Conservation (phyloP, 2,888 invertebrate genomes). For the Drosophila borborema region DNA sequence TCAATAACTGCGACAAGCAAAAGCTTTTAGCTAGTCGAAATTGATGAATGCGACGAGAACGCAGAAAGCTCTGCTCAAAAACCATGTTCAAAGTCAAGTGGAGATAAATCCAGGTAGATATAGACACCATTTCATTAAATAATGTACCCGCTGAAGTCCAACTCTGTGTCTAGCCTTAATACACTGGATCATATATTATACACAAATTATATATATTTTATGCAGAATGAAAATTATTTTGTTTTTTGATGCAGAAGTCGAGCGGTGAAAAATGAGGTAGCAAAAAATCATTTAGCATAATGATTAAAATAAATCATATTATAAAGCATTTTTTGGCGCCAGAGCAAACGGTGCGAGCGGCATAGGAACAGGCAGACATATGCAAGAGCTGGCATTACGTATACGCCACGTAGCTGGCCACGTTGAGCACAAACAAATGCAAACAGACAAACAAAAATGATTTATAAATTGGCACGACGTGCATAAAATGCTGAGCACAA, state of each 20-base stretch:
- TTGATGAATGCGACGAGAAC: constrained; percentile 32
- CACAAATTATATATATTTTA: constrained; percentile 33
- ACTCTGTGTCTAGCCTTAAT: constrained; percentile 9
- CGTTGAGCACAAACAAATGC: constrained; percentile 64
- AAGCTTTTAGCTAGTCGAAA: constrained; percentile 65
- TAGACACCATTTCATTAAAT: constrained; percentile 13
- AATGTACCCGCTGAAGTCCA: constrained; percentile 1
- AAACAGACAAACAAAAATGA: constrained; percentile 82
- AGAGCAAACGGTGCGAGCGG: constrained; percentile 5
- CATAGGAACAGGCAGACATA: constrained; percentile 17
- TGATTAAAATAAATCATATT: constrained; percentile 80
- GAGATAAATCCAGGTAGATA: background rate
- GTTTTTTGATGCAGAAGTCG: constrained; percentile 39
- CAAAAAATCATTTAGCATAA: constrained; percentile 77
- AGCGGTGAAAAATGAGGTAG: constrained; percentile 61
- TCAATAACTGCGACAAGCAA: constrained; percentile 65
- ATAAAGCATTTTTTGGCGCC: constrained; percentile 48
- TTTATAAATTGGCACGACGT: constrained; percentile 84
- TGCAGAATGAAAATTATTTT: constrained; percentile 57
- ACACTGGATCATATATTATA: constrained; percentile 40
- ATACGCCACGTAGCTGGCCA: constrained; percentile 69
- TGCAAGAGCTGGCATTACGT: constrained; percentile 56
- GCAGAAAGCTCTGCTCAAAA: constrained; percentile 24
- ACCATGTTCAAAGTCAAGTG: constrained; percentile 10
- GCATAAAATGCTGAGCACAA: constrained; percentile 81